phyloP scores from a whole-genome alignment of 2,888 invertebrate genomes.

The Andricus quercusramuli region DNA sequence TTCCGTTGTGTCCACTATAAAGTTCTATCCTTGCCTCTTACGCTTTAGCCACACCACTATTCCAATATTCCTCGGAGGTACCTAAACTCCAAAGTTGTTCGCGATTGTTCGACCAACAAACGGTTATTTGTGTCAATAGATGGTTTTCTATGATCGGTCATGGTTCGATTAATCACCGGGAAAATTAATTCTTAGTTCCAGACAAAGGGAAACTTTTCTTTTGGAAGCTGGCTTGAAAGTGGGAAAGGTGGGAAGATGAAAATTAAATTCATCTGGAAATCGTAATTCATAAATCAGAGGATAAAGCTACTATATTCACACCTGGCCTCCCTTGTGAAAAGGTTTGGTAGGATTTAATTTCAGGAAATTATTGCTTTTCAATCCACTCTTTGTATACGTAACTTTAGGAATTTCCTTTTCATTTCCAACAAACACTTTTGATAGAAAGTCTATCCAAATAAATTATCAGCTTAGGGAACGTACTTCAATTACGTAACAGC shows the following conservation, averaged over 20 bases:
- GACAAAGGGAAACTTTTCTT: background rate
- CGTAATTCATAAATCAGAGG: no score
- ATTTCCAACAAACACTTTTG: no score
- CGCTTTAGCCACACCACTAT: slow-evolving; percentile 53
- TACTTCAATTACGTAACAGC: no score
- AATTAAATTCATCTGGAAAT: no score
- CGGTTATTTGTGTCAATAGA: slow-evolving; percentile 45
- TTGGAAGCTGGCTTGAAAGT: background rate
- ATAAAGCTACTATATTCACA: no score
- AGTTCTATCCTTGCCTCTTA: slow-evolving; percentile 46
- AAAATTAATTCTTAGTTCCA: background rate
- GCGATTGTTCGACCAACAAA: slow-evolving; percentile 52
- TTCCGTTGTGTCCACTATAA: slow-evolving; percentile 56
- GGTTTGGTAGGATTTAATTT: no score
- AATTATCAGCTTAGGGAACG: no score
- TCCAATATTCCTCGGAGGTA: slow-evolving; percentile 49
- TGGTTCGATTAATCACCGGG: slow-evolving; percentile 2
- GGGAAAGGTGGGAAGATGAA: background rate
- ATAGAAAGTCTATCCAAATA: no score
- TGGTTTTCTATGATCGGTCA: slow-evolving; percentile 33
- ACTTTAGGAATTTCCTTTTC: no score
- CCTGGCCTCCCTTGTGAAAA: no score
- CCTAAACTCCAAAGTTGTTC: slow-evolving; percentile 50
- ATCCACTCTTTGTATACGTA: no score
- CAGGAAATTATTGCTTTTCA: no score